Conservation (phyloP, 2,797 vertebrate species). For the Clarias pachynema region DNA sequence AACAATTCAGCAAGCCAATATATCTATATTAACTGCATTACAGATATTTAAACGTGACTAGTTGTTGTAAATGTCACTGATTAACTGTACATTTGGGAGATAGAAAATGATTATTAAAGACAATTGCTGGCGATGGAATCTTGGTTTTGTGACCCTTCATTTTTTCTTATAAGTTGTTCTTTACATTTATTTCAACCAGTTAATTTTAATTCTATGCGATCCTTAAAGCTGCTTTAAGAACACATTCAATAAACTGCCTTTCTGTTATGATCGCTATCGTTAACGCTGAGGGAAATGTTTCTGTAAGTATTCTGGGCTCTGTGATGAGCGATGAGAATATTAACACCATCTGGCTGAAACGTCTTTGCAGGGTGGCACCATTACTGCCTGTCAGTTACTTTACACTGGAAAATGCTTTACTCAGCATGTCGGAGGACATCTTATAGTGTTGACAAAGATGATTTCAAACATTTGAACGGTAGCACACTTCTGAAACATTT, state of each 20-base stretch:
- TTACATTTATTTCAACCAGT: neutral
- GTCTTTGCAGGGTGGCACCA: neutral
- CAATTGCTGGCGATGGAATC: constrained; percentile 68
- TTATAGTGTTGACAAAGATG: neutral
- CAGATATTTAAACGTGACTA: constrained; percentile 73
- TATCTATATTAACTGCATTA: constrained; percentile 75
- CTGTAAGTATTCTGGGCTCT: neutral
- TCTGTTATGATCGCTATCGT: neutral
- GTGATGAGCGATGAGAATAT: neutral
- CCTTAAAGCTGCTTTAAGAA: neutral
- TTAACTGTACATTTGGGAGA: constrained; percentile 81
- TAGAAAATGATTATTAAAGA: constrained; percentile 78
- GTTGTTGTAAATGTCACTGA: constrained; percentile 82
- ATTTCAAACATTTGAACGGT: too few relatives aligned
- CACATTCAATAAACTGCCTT: neutral
- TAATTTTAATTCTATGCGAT: neutral
- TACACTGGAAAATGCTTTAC: neutral
- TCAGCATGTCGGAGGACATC: neutral
- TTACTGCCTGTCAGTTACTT: neutral
- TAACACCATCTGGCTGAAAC: neutral
- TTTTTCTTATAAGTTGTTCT: neutral
- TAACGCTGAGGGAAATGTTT: neutral
- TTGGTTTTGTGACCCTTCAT: constrained; percentile 33
- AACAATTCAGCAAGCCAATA: constrained; percentile 70
- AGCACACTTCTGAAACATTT: neutral